These are phyloP conservation scores for Brienomyrus brachyistius DNA, from an alignment of 2,113 vertebrate species.

Conservation along the genomic window DNA sequence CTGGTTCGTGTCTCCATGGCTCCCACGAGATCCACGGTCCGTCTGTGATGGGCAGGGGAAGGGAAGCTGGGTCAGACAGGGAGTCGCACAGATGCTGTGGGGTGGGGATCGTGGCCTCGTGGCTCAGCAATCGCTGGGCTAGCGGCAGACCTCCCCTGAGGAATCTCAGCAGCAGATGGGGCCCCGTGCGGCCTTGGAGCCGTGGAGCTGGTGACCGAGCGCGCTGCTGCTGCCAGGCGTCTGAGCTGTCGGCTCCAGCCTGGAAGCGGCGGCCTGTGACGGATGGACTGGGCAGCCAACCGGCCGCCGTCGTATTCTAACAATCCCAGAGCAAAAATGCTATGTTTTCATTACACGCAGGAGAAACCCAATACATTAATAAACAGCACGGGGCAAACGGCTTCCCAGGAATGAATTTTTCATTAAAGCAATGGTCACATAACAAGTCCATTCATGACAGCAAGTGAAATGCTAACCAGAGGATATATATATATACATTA, in stretches of 20 bases:
- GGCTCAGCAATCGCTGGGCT: background rate
- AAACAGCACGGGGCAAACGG: conserved; percentile 48
- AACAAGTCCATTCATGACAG: conserved; percentile 42
- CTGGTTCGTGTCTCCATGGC: conserved; percentile 31
- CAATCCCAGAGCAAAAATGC: conserved; percentile 30
- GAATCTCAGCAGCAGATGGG: background rate
- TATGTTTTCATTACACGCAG: conserved; percentile 51
- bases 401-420: conserved; percentile 52
- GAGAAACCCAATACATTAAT: conserved; percentile 55
- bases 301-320: conserved; percentile 31
- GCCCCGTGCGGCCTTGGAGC: background rate
- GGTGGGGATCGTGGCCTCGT: background rate
- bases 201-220: background rate
- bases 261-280: conserved; percentile 19
- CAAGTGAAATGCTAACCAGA: conserved; percentile 35
- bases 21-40: background rate
- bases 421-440: conserved; percentile 46
- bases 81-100: background rate
- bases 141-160: background rate
- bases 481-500: conserved; percentile 33
- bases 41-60: background rate
- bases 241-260: background rate
- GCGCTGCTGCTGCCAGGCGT: conserved; percentile 6
- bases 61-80: background rate
- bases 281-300: conserved; percentile 31